These are phyloP conservation scores for Podotricha telesiphe DNA, from an alignment of 2,888 invertebrate genomes.

Conservation along the genomic window DNA sequence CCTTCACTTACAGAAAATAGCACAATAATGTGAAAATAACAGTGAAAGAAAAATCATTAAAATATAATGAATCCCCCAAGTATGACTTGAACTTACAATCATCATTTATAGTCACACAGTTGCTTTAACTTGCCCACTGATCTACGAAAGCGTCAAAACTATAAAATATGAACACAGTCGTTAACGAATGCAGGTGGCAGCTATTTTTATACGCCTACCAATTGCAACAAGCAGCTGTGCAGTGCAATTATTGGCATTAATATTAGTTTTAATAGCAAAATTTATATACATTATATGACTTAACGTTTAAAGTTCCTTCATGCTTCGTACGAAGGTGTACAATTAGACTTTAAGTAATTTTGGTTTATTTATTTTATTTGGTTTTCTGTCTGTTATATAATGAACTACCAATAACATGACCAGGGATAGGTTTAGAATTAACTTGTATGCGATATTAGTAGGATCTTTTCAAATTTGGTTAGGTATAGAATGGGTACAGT, in stretches of 20 bases:
- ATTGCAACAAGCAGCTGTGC: slow-evolving; percentile 24
- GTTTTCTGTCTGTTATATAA: too few species aligned
- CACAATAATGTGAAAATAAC: too few species aligned
- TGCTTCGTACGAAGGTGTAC: neutral
- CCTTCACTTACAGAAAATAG: too few species aligned
- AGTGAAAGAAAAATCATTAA: too few species aligned
- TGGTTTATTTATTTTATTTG: too few species aligned
- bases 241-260: neutral
- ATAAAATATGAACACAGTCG: slow-evolving; percentile 14
- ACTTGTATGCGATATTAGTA: too few species aligned
- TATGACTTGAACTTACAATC: neutral
- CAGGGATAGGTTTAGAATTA: too few species aligned
- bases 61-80: too few species aligned
- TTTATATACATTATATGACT: neutral
- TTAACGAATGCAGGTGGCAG: slow-evolving; percentile 26
- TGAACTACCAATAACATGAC: too few species aligned
- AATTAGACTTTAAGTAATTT: neutral
- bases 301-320: neutral
- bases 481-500: too few species aligned
- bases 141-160: neutral
- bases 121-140: neutral
- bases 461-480: too few species aligned
- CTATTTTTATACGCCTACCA: slow-evolving; percentile 29
- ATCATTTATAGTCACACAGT: neutral
- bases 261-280: neutral